phyloP scores from a whole-genome alignment of 2,888 invertebrate genomes.

The Sesia bembeciformis region DNA sequence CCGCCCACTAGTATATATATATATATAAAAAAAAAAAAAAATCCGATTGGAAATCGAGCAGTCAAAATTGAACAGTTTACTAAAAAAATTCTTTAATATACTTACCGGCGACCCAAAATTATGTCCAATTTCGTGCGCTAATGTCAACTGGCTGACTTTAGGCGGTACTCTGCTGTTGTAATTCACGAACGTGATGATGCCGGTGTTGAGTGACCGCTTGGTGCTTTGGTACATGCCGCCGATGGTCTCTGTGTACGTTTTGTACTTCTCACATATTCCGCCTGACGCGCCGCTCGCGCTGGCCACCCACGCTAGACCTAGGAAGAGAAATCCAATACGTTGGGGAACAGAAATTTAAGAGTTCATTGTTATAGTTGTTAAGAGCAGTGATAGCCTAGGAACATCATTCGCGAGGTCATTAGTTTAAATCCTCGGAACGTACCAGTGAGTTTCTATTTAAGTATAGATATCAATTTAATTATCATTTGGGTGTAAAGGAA shows the following conservation, averaged over 20 bases:
- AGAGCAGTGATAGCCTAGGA: too few species aligned
- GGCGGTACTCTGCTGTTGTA: constrained; percentile 98
- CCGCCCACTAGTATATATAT: too few species aligned
- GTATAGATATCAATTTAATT: too few species aligned
- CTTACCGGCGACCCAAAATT: constrained; percentile 97
- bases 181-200: constrained; percentile 98
- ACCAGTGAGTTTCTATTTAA: too few species aligned
- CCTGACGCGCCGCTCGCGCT: constrained; percentile 98
- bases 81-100: too few species aligned
- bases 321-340: neutral
- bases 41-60: too few species aligned
- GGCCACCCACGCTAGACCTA: constrained; percentile 98
- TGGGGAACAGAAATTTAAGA: neutral
- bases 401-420: too few species aligned
- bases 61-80: too few species aligned
- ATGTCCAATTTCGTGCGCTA: constrained; percentile 99
- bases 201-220: constrained; percentile 96
- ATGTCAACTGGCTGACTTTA: constrained; percentile 96
- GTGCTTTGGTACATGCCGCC: constrained; percentile 95
- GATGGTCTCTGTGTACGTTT: constrained; percentile 96
- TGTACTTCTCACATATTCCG: constrained; percentile 98
- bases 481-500: too few species aligned
- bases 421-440: too few species aligned
- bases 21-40: too few species aligned
- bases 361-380: too few species aligned